These are phyloP conservation scores for Epizoanthus stellaris DNA, from an alignment of 92 coral and sea anemone species.

Conservation along the genomic window DNA sequence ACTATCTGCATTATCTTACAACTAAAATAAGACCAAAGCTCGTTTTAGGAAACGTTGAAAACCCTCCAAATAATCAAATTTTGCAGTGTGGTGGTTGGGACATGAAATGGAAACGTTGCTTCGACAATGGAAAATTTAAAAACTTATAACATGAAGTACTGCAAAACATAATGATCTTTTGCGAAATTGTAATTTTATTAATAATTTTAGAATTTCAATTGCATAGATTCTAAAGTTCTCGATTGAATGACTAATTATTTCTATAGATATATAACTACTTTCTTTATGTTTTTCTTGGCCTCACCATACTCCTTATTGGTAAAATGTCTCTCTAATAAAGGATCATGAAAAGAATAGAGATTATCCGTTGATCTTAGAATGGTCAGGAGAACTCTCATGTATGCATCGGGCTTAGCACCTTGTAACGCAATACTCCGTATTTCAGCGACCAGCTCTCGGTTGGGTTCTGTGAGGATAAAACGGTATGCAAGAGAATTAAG, in stretches of 20 bases:
- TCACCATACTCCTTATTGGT: conserved; percentile 49
- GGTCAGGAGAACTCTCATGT: conserved; percentile 70
- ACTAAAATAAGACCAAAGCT: no score
- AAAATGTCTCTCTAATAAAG: conserved; percentile 61
- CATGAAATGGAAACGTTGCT: no score
- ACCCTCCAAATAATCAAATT: no score
- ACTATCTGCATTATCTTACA: no score
- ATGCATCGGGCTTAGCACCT: conserved; percentile 55
- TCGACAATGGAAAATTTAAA: no score
- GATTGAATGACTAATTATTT: background rate
- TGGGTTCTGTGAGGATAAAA: conserved; percentile 56
- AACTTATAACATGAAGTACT: no score
- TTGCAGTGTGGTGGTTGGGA: no score
- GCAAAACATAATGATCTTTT: no score
- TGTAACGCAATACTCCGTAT: conserved; percentile 58
- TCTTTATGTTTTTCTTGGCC: conserved; percentile 41
- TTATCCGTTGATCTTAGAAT: conserved; percentile 67
- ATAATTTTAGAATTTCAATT: no score
- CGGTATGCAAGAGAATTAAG: background rate
- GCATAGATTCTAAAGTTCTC: no score
- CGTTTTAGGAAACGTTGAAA: no score
- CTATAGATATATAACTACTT: conserved; percentile 12
- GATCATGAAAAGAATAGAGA: conserved; percentile 61
- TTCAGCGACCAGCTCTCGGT: conserved; percentile 47
- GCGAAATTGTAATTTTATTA: no score